phyloP scores from a whole-genome alignment of 2,797 vertebrate species.

The Picus viridis region DNA sequence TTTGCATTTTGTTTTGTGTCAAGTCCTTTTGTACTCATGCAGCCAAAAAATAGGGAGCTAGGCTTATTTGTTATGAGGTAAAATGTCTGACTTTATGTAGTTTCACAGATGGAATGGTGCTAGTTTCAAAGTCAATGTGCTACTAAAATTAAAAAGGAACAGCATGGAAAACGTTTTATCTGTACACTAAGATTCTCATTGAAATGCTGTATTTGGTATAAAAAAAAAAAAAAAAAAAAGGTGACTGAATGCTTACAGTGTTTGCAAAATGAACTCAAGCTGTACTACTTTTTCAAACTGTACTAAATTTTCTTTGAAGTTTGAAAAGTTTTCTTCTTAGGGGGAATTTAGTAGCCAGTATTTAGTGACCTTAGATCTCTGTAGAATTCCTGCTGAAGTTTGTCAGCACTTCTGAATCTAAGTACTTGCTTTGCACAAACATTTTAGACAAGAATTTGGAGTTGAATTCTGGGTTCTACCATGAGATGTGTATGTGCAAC shows the following conservation, averaged over 20 bases:
- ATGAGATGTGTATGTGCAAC: not conserved
- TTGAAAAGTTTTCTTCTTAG: not conserved
- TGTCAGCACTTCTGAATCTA: not conserved
- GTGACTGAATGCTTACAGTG: not conserved
- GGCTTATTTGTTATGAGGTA: not conserved
- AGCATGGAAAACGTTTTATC: conserved; percentile 22
- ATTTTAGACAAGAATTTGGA: not conserved
- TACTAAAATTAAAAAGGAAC: conserved; percentile 34
- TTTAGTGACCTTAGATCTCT: not conserved
- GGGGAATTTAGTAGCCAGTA: not conserved
- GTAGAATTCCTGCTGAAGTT: not conserved
- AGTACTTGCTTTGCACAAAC: not conserved
- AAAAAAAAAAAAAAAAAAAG: not conserved
- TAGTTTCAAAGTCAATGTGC: conserved; percentile 5
- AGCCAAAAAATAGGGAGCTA: not conserved
- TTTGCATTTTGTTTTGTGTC: conserved; percentile 14
- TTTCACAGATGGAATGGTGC: conserved; percentile 16
- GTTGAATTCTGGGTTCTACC: not conserved
- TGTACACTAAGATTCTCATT: not conserved
- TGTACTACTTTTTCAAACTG: not conserved
- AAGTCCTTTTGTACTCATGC: not conserved
- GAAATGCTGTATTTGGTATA: not conserved
- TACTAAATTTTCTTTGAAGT: not conserved
- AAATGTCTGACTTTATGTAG: not conserved
- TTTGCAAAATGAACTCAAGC: conserved; percentile 15